Conservation (phyloP, 1,140 invertebrate genomes). For the Camponotus pennsylvanicus region DNA sequence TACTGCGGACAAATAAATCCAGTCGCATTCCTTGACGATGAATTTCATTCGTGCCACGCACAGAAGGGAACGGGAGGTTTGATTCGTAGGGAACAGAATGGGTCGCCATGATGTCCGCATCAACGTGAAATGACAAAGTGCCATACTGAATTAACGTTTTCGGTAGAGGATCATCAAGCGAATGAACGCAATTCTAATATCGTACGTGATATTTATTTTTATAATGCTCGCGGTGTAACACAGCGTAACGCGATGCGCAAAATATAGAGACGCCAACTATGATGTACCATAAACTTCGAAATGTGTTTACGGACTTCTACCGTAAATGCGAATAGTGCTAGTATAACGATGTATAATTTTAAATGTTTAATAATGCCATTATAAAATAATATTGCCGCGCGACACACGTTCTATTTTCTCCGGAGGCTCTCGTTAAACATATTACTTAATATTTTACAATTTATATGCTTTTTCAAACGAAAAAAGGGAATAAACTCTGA, state of each 20-base stretch:
- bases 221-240: slow-evolving; percentile 25
- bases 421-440: slow-evolving; percentile 23
- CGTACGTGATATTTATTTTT: slow-evolving; percentile 47
- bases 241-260: not conserved
- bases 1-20: slow-evolving; percentile 53
- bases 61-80: slow-evolving; percentile 59
- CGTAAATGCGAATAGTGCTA: slow-evolving; percentile 26
- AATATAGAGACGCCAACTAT: not conserved
- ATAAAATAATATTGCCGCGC: slow-evolving; percentile 42
- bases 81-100: slow-evolving; percentile 53
- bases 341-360: slow-evolving; percentile 51
- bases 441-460: slow-evolving; percentile 57
- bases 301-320: slow-evolving; percentile 27
- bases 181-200: slow-evolving; percentile 56
- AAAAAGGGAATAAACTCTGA: slow-evolving; percentile 28
- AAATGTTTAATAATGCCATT: slow-evolving; percentile 51
- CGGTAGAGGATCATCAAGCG: slow-evolving; percentile 21
- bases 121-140: slow-evolving; percentile 65
- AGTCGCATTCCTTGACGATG: slow-evolving; percentile 62
- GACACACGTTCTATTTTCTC: slow-evolving; percentile 37
- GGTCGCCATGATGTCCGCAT: slow-evolving; percentile 69
- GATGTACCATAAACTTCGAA: slow-evolving; percentile 36
- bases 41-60: slow-evolving; percentile 54
- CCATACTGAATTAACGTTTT: slow-evolving; percentile 44
- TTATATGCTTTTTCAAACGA: slow-evolving; percentile 44